phyloP scores from a whole-genome alignment of 1,140 invertebrate species.

The Theocolax elegans region DNA sequence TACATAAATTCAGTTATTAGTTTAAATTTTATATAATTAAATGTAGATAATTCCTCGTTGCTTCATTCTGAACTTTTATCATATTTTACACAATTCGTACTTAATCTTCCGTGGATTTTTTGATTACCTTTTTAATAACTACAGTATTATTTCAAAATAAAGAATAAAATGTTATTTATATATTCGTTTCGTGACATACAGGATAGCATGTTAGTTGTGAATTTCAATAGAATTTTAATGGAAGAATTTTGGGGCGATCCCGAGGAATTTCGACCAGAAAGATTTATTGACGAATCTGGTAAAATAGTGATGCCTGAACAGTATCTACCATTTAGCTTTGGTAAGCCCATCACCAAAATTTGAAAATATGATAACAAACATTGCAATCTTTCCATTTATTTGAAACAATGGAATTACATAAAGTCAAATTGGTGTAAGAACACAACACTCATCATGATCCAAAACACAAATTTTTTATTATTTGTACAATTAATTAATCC shows the following conservation, averaged over 20 bases:
- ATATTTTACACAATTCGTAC: too few species aligned
- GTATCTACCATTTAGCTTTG: slow-evolving; percentile 83
- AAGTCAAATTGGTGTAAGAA: too few species aligned
- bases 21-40: too few species aligned
- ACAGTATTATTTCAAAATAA: too few species aligned
- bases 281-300: slow-evolving; percentile 76
- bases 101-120: too few species aligned
- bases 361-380: too few species aligned
- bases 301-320: slow-evolving; percentile 76
- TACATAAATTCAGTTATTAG: neutral
- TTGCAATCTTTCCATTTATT: too few species aligned
- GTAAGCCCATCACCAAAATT: too few species aligned
- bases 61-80: too few species aligned
- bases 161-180: neutral
- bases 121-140: too few species aligned
- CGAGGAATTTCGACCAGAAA: slow-evolving; percentile 79
- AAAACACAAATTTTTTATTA: slow-evolving; percentile 28
- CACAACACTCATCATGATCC: slow-evolving; percentile 8
- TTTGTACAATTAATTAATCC: slow-evolving; percentile 28
- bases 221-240: slow-evolving; percentile 81
- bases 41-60: too few species aligned
- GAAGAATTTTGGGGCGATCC: slow-evolving; percentile 79
- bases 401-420: too few species aligned
- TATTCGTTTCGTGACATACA: slow-evolving; percentile 62
- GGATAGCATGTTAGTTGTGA: slow-evolving; percentile 87